Evolutionary conservation across 2,888 invertebrate genomes (phyloP), one percentile per base, ranked within the genome.

Genomic region (Lagria hirta): DNA sequence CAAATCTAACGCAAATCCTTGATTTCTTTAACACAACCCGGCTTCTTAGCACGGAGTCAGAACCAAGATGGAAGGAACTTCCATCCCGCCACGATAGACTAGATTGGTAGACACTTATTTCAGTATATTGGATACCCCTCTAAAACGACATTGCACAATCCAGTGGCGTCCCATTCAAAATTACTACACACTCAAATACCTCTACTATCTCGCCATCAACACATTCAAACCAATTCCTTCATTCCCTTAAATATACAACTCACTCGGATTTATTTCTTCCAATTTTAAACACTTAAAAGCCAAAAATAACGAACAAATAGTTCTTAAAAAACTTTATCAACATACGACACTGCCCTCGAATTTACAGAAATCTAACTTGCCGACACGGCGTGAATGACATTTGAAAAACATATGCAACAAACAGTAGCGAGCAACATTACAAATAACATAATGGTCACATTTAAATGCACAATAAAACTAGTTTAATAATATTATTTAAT

Each of bases 41-140:
- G 84, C 83, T 83, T 83, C 80, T 78, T 74, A 79, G 77, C 61
- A 62, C 66, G 77, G 78, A 81, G 77, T 76, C 78, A 79, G 80
- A 80, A 83, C 79, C 84, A 84, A 84, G 83, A 84, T 84, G 85
- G 84, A 84, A 81, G 83, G 60, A 65, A 63, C 50, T 82, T 80
- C 80, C 81, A 78, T 80, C 79, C 81, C 76, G 77, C 77, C 78
- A 75, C 74, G 73, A 71, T 70, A 72, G 72, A 73, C 73, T 72
- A 70, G 67, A 68, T 70, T 69, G 66, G 66, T 68, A 66, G 68
- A 61, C 62, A 63, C 68, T 68, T 69, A 68, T 66, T 69, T 63
- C 65, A 64, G 72, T 72, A 73, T 71, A 72, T 63, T 62, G 65
- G 63, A 65, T 72, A 72, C 72, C 72, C 72, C 72, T 73, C 72